A percentile compares a stretch with the other conserved stretches of the same genome.
These are phyloP conservation scores for Mola mola DNA, from an alignment of 2,113 vertebrate genomes.

Conservation along the genomic window DNA sequence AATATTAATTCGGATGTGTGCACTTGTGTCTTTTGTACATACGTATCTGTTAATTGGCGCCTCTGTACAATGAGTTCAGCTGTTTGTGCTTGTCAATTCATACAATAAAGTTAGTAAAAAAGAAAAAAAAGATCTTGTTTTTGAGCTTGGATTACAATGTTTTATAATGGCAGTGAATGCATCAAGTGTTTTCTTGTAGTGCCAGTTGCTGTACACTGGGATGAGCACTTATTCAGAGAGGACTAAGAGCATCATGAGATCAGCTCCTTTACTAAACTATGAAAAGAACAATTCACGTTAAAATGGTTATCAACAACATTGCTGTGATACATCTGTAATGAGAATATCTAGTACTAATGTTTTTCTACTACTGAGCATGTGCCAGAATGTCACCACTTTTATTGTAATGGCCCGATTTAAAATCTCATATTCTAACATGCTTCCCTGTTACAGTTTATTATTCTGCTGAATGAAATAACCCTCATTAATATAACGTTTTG, in stretches of 20 bases:
- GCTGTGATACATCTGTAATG: not conserved
- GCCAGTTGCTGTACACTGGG: slow-evolving; percentile 59
- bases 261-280: not conserved
- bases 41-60: slow-evolving; percentile 64
- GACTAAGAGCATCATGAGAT: not conserved
- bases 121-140: not conserved
- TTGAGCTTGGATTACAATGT: too few relatives aligned
- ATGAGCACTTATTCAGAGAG: slow-evolving; percentile 54
- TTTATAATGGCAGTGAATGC: not conserved
- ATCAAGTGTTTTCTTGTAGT: slow-evolving; percentile 39
- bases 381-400: too few relatives aligned
- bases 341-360: too few relatives aligned
- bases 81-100: slow-evolving; percentile 57
- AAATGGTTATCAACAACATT: not conserved
- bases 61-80: slow-evolving; percentile 37
- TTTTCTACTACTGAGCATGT: too few relatives aligned
- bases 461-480: not conserved
- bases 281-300: slow-evolving; percentile 1
- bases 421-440: too few relatives aligned
- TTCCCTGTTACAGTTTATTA: too few relatives aligned
- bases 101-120: slow-evolving; percentile 64
- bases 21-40: slow-evolving; percentile 71
- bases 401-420: too few relatives aligned
- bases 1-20: slow-evolving; percentile 31
- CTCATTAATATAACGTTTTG: too few relatives aligned